Evolutionary conservation across 2,113 vertebrate genomes (phyloP).

Genomic region (Garra rufa): DNA sequence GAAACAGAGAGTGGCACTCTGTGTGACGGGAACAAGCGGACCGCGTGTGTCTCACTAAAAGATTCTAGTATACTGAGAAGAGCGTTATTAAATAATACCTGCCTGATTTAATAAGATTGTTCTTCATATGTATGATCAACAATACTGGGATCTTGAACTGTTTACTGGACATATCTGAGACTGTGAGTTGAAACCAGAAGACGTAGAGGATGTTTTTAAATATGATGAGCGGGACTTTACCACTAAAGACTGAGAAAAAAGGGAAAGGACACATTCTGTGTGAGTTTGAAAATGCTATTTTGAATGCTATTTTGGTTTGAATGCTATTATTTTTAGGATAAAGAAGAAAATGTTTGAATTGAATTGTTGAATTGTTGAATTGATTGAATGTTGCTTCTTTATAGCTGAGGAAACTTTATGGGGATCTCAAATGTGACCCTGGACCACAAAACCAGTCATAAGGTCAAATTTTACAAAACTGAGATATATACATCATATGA

Average conservation of each 20-base stretch:
- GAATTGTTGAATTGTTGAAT: no score
- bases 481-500: no score
- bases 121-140: neutral
- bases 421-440: neutral
- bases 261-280: constrained; percentile 46
- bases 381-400: neutral
- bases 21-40: neutral
- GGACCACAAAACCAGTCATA: no score
- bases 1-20: constrained; percentile 13
- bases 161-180: constrained; percentile 2
- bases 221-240: constrained; percentile 49
- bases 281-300: constrained; percentile 3
- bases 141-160: neutral
- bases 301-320: no score
- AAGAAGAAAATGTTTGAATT: neutral
- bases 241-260: constrained; percentile 50
- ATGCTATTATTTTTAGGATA: no score
- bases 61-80: neutral
- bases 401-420: neutral
- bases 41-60: neutral
- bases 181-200: neutral
- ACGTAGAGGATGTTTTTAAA: constrained; percentile 62
- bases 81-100: neutral
- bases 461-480: no score
- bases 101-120: neutral